Evolutionary conservation across 2,113 vertebrate species (phyloP).

Genomic region (Dryoscopus gambensis): DNA sequence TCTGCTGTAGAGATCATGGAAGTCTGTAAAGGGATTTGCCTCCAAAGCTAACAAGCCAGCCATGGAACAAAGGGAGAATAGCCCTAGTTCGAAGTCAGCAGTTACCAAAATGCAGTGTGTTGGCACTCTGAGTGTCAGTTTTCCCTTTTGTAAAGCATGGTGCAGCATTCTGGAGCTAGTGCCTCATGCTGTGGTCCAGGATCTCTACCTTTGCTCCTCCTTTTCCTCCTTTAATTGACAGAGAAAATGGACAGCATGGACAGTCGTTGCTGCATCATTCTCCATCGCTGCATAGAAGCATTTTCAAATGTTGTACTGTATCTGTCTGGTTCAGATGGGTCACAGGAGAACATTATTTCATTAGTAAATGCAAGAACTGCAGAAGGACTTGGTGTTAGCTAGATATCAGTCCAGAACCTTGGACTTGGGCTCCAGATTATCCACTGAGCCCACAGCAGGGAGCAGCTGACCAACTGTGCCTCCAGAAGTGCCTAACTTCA

Average conservation of each 20-base stretch:
- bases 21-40: not conserved
- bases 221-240: not conserved
- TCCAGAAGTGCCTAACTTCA: not conserved
- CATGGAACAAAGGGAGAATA: not conserved
- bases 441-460: not conserved
- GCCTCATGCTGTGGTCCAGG: not conserved
- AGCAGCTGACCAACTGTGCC: not conserved
- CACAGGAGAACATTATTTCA: not conserved
- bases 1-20: not conserved
- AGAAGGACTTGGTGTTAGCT: not conserved
- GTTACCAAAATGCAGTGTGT: not conserved
- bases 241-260: not conserved
- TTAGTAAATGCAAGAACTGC: not conserved
- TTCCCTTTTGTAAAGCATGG: not conserved
- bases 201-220: not conserved
- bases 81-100: not conserved
- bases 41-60: not conserved
- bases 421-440: not conserved
- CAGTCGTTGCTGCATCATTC: not conserved
- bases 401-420: not conserved
- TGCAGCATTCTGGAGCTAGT: not conserved
- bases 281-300: not conserved
- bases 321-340: not conserved
- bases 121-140: not conserved
- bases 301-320: not conserved